Percentiles rank a stretch among this genome's conserved stretches.
These are phyloP conservation scores for Lumbricus terrestris DNA, from an alignment of 2,888 invertebrate species.

Conservation along the genomic window DNA sequence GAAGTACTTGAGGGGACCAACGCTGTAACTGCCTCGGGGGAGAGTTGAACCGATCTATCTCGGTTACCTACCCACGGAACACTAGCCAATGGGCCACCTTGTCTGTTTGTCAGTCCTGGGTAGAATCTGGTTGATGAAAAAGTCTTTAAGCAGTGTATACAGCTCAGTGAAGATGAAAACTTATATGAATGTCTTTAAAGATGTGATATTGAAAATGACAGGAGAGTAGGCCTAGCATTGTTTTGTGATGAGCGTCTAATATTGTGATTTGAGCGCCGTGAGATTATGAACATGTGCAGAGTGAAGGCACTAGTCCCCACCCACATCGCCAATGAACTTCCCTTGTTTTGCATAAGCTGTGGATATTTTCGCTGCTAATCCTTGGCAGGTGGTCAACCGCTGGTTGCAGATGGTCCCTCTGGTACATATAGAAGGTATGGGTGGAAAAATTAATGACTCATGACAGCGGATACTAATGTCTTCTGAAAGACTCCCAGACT, in stretches of 20 bases:
- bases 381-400: not conserved
- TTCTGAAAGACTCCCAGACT: not conserved
- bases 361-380: not conserved
- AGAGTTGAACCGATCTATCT: no score
- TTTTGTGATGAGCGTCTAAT: not conserved
- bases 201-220: not conserved
- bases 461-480: not conserved
- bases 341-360: constrained; percentile 3
- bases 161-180: not conserved
- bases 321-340: not conserved
- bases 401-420: not conserved
- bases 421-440: not conserved
- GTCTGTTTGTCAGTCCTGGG: no score
- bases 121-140: not conserved
- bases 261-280: not conserved
- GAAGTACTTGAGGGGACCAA: no score
- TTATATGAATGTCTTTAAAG: not conserved
- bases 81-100: no score
- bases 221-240: no score
- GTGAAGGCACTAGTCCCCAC: not conserved
- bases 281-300: not conserved
- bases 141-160: no score
- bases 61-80: no score
- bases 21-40: no score
- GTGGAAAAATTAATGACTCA: not conserved